Base-by-base conservation (phyloP, 53 echinoderm and acorn worm genomes). In the Patiria pectinifera region DNA sequence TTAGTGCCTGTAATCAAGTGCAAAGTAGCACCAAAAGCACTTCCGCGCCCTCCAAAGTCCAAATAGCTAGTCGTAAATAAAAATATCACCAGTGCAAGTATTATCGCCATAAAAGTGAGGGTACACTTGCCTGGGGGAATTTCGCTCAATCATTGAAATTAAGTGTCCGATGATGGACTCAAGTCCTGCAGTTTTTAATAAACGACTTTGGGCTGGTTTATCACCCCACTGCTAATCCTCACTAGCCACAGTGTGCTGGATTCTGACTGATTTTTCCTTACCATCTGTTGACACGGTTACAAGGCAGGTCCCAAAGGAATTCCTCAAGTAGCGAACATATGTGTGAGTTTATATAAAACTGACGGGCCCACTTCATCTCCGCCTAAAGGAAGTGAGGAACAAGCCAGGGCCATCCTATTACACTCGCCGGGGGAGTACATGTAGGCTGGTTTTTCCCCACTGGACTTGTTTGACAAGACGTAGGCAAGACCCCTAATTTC, bases 401-500 rank as follows among this genome's bases (percentile, higher is more conserved):
- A 18, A 21, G 86, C 72, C 21, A 86, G 53, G 11, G 58, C 48
- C 48, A 48, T 71, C 86, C 46, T 23, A 48, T 49, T 19, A 49
- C 18, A 48, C 59, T 2, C 48, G 48, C 44, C 74, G 0, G 24
- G 86, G 75, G 74, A 72, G 48, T 11, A 11, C 15, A 22, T 35
- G 35, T 35, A 35, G 35, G 35, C 35, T 35, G 71, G 13, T 85
- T 46, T 66, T 85, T 24, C 82, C 85, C 66, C 45, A 15, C 6
- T 45, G 43, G 85, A 4, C 66, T 85, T 85, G 85, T 85, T 85
- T 8, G 21, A 85, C 69, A 85, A 85, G 85, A 35, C 19, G 9
- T 7, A 21, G 25, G 11, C 49, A 83, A 61, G 62, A n/a, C 60
- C 69, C 63, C 6, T 44, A 19, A 48, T 11, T 69, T 46, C 45